Evolutionary conservation across 2,113 vertebrate species (phyloP).

Genomic region (Hippocampus abdominalis): DNA sequence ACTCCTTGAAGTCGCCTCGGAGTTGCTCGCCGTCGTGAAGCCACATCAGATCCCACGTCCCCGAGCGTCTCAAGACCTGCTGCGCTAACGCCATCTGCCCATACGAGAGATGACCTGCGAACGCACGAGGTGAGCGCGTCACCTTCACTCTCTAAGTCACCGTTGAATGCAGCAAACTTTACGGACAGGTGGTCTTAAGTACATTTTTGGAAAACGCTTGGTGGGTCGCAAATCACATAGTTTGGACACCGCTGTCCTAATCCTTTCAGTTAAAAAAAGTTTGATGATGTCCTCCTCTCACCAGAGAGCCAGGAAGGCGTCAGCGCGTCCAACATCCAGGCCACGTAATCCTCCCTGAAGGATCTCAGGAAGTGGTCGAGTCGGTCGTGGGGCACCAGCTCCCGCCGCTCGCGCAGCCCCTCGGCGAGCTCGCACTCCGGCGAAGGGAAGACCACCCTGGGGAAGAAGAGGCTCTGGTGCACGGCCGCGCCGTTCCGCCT

Average conservation of each 20-base stretch:
- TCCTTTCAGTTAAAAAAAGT: too few relatives aligned
- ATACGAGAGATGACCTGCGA: conserved; percentile 72
- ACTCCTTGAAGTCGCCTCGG: conserved; percentile 68
- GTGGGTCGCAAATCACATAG: too few relatives aligned
- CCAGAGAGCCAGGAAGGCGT: conserved; percentile 74
- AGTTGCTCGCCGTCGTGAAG: conserved; percentile 63
- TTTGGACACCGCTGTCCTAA: too few relatives aligned
- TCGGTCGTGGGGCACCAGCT: conserved; percentile 61
- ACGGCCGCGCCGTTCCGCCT: conserved; percentile 61
- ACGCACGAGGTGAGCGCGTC: not conserved
- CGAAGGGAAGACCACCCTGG: conserved; percentile 70
- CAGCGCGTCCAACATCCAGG: conserved; percentile 67
- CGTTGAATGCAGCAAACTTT: not conserved
- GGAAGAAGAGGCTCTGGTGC: conserved; percentile 55
- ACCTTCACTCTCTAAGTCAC: not conserved
- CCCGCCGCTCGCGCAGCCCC: conserved; percentile 63
- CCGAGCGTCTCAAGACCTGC: conserved; percentile 55
- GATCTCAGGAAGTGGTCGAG: conserved; percentile 65
- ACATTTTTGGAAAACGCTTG: too few relatives aligned
- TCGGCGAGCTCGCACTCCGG: conserved; percentile 62
- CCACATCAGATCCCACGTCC: conserved; percentile 71
- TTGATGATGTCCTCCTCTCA: conserved; percentile 27
- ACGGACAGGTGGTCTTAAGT: too few relatives aligned
- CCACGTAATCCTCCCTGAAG: conserved; percentile 62
- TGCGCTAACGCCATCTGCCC: conserved; percentile 60